Evolutionary conservation across 2,888 invertebrate species (phyloP).

Genomic region (Andricus curvator): DNA sequence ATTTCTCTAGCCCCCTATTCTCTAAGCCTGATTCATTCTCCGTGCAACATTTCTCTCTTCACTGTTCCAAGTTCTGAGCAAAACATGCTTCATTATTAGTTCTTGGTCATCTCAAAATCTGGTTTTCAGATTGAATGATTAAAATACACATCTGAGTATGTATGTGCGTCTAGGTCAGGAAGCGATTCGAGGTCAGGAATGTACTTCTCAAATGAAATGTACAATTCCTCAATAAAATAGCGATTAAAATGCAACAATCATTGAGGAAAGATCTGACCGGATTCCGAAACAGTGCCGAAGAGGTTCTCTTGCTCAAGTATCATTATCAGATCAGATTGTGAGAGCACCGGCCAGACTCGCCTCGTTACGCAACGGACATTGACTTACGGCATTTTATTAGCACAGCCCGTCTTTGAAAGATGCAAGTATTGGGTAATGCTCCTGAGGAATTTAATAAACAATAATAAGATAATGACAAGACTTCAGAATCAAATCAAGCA

Average conservation of each 20-base stretch:
- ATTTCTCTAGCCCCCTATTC: slow-evolving; percentile 49
- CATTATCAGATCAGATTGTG: slow-evolving; percentile 33
- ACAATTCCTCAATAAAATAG: too few species aligned
- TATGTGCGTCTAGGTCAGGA: too few species aligned
- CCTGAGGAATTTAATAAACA: slow-evolving; percentile 17
- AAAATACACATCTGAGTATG: too few species aligned
- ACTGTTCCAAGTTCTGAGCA: background rate
- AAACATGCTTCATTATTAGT: background rate
- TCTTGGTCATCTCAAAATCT: too few species aligned
- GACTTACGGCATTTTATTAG: slow-evolving; percentile 30
- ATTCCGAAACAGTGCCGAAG: background rate
- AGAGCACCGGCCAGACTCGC: slow-evolving; percentile 21
- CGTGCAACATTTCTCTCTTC: slow-evolving; percentile 46
- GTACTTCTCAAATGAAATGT: too few species aligned
- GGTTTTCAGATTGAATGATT: too few species aligned
- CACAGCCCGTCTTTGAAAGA: slow-evolving; percentile 12
- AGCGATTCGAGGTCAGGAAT: too few species aligned
- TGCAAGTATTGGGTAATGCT: slow-evolving; percentile 15
- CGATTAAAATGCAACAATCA: too few species aligned
- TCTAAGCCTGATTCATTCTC: slow-evolving; percentile 60
- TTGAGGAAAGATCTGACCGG: too few species aligned
- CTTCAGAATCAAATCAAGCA: background rate
- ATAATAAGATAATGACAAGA: slow-evolving; percentile 14
- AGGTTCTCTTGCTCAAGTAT: slow-evolving; percentile 14
- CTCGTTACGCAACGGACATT: slow-evolving; percentile 18